Evolutionary conservation across 1,140 invertebrate genomes (phyloP), one percentile per base, ranked within the genome.

Genomic region (Drosophila teissieri): DNA sequence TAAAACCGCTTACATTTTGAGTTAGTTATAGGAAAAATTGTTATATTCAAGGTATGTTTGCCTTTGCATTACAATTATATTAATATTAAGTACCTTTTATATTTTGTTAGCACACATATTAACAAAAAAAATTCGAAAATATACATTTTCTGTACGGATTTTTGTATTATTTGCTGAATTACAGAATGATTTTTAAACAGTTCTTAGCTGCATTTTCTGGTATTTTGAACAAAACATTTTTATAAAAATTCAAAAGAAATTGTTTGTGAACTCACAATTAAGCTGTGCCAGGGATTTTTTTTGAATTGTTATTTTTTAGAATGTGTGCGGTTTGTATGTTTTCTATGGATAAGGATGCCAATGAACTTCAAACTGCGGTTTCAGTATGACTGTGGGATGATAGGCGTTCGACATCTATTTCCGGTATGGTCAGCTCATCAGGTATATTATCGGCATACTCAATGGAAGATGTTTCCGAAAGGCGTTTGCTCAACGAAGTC

Each of bases 311-410:
- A 19, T 42, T 46, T 64, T 45, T 8, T 54, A 64, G 52, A 61
- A 74, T 69, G 58, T 64, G 39, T 70, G n/a, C 42, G 45, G 49
- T 53, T 69, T 51, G 17, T 53, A 31, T 69, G 40, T 60, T 44
- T 44, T 61, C 42, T 65, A 22, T 55, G 39, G 34, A 24, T 37
- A 54, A 42, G 6, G 34, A 49, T 54, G 3, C 46, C 42, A 46
- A 60, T 54, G 17, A 27, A 27, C 31, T 72, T 94, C 97, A 97
- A 91, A 97, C 97, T 86, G 97, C 97, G 76, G 97, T 98, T 94
- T 98, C 97, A 79, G 97, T 98, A 93, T 98, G 97, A 94, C 96
- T 97, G 94, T 97, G 96, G 81, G 96, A 97, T 82, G 96, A 97
- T 72, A 98, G 95, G 72, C 96, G 95, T 93, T 97, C 97, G 86